Conservation (phyloP, 2,888 invertebrate genomes). For the Piscicola geometra region DNA sequence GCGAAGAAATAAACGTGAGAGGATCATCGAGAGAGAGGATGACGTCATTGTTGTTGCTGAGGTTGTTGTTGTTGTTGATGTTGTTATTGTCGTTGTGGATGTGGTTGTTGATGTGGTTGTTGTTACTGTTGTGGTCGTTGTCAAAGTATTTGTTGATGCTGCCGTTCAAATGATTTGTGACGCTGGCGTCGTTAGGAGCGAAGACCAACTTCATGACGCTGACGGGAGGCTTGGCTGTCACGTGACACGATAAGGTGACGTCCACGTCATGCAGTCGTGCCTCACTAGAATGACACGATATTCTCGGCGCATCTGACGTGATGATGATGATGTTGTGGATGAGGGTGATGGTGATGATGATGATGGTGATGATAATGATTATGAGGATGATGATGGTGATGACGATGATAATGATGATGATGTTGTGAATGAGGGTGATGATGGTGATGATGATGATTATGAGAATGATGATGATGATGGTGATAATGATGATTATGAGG, state of each 20-base stretch:
- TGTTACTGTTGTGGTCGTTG: not conserved
- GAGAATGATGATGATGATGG: no score
- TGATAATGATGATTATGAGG: no score
- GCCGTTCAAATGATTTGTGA: not conserved
- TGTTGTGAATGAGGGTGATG: no score
- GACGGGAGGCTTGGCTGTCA: conserved; percentile 26
- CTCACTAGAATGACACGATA: conserved; percentile 19
- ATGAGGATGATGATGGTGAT: no score
- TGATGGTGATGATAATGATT: no score
- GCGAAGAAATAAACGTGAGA: not conserved
- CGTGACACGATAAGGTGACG: conserved; percentile 23
- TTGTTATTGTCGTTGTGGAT: not conserved
- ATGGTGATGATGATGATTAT: no score
- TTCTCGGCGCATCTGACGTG: conserved; percentile 24
- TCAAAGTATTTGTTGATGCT: not conserved
- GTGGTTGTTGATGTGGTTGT: not conserved
- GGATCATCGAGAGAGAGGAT: not conserved
- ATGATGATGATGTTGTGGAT: no score
- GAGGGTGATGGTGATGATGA: no score
- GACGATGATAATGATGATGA: no score
- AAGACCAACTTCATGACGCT: conserved; percentile 15
- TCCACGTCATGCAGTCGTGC: conserved; percentile 22
- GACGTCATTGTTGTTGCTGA: not conserved
- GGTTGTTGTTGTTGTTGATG: not conserved
- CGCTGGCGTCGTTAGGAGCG: not conserved